These are phyloP conservation scores for Coelinius sp. DNA, from an alignment of 2,888 invertebrate species.

Conservation along the genomic window DNA sequence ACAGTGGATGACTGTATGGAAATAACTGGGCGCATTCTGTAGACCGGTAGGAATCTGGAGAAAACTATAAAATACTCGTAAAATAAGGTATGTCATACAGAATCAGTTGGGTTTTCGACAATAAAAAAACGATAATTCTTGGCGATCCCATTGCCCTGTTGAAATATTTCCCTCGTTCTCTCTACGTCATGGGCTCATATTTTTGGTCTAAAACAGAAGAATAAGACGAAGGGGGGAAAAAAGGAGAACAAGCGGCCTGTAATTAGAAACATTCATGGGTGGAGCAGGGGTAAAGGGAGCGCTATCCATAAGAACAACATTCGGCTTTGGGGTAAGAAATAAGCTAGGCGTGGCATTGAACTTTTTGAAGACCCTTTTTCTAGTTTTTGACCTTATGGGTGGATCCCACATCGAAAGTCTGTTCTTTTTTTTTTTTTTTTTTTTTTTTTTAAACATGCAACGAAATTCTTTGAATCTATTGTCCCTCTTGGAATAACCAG, in stretches of 20 bases:
- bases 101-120: neutral
- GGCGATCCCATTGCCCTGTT: neutral
- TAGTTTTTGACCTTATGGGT: slow-evolving; percentile 8
- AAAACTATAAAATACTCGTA: neutral
- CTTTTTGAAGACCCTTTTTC: slow-evolving; percentile 37
- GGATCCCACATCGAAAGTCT: slow-evolving; percentile 6
- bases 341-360: slow-evolving; percentile 47
- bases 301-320: slow-evolving; percentile 44
- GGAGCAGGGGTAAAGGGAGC: slow-evolving; percentile 47
- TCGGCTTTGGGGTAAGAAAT: slow-evolving; percentile 44
- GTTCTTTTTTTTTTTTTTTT: slow-evolving; percentile 14
- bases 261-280: slow-evolving; percentile 52
- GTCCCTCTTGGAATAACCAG: slow-evolving; percentile 39
- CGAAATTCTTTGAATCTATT: slow-evolving; percentile 2
- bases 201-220: slow-evolving; percentile 7
- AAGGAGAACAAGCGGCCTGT: slow-evolving; percentile 47
- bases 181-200: neutral
- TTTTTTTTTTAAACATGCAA: no score
- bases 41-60: neutral
- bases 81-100: neutral
- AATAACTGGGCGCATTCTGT: neutral
- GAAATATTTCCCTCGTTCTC: neutral
- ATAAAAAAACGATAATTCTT: neutral
- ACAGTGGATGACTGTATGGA: neutral
- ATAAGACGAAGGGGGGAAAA: slow-evolving; percentile 24